phyloP scores from a whole-genome alignment of 2,797 vertebrate species.

The Champsocephalus gunnari region DNA sequence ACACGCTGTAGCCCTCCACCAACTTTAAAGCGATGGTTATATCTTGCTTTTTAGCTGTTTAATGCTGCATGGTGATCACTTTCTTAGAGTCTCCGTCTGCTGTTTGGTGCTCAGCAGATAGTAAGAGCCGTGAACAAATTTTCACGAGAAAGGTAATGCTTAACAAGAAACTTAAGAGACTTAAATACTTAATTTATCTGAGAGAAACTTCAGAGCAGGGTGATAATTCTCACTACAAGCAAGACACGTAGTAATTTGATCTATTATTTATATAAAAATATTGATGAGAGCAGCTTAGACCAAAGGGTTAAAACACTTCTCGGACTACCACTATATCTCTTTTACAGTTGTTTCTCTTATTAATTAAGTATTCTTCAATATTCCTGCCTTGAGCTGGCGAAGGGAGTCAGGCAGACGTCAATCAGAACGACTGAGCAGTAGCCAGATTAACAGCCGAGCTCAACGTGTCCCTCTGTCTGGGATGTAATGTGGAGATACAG shows the following conservation, averaged over 20 bases:
- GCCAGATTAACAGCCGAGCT: constrained; percentile 51
- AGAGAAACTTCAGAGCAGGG: neutral
- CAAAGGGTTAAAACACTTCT: constrained; percentile 1
- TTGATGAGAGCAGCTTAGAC: constrained; percentile 15
- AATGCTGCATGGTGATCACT: neutral
- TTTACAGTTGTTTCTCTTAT: neutral
- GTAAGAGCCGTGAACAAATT: neutral
- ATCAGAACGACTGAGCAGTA: constrained; percentile 37
- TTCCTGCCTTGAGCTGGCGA: constrained; percentile 30
- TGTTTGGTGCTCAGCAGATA: neutral
- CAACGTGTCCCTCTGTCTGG: constrained; percentile 62
- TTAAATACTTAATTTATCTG: neutral
- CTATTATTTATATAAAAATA: constrained; percentile 10
- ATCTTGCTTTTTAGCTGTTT: neutral
- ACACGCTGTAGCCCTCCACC: neutral
- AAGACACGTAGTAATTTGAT: constrained; percentile 2
- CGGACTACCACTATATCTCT: neutral
- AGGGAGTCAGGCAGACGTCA: constrained; percentile 43
- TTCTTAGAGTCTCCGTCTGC: neutral
- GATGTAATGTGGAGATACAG: constrained; percentile 54
- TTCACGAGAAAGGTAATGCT: neutral
- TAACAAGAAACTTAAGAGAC: neutral
- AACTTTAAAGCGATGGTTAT: neutral
- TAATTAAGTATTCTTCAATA: constrained; percentile 18
- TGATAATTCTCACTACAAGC: neutral